phyloP scores from a whole-genome alignment of 2,888 invertebrate species.

The Lepidocyrtinus sp. region DNA sequence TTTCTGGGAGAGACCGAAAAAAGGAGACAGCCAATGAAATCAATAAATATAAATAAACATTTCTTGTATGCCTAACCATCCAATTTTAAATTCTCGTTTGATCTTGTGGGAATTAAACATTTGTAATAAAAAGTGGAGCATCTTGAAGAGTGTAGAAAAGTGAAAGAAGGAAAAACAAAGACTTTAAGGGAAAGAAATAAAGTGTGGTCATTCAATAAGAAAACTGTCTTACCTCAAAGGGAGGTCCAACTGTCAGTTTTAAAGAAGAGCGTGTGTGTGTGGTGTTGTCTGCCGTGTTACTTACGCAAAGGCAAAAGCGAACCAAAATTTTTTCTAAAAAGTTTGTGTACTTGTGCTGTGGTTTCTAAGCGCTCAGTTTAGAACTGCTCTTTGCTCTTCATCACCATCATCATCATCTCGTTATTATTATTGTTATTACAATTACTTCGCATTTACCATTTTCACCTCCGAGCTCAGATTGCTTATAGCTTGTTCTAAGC shows the following conservation, averaged over 20 bases:
- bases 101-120: slow-evolving; percentile 14
- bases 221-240: slow-evolving; percentile 56
- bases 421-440: slow-evolving; percentile 38
- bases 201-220: slow-evolving; percentile 55
- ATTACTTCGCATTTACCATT: slow-evolving; percentile 34
- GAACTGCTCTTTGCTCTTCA: slow-evolving; percentile 9
- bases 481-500: slow-evolving; percentile 14
- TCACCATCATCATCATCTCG: slow-evolving; percentile 39
- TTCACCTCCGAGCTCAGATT: slow-evolving; percentile 34
- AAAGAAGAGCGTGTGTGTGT: not conserved
- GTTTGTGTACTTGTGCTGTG: slow-evolving; percentile 12
- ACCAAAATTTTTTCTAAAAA: not conserved
- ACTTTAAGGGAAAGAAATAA: slow-evolving; percentile 26
- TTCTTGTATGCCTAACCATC: not conserved
- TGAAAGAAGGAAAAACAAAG: slow-evolving; percentile 22
- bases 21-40: slow-evolving; percentile 17
- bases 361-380: slow-evolving; percentile 18
- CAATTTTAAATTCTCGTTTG: slow-evolving; percentile 16
- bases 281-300: not conserved
- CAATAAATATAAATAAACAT: slow-evolving; percentile 21
- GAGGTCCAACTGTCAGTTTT: slow-evolving; percentile 17
- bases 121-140: slow-evolving; percentile 6
- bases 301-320: slow-evolving; percentile 1
- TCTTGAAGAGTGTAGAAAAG: slow-evolving; percentile 22
- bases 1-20: not conserved